These are phyloP conservation scores for Leucophora obtusa DNA, from an alignment of 2,888 invertebrate genomes.

Conservation along the genomic window DNA sequence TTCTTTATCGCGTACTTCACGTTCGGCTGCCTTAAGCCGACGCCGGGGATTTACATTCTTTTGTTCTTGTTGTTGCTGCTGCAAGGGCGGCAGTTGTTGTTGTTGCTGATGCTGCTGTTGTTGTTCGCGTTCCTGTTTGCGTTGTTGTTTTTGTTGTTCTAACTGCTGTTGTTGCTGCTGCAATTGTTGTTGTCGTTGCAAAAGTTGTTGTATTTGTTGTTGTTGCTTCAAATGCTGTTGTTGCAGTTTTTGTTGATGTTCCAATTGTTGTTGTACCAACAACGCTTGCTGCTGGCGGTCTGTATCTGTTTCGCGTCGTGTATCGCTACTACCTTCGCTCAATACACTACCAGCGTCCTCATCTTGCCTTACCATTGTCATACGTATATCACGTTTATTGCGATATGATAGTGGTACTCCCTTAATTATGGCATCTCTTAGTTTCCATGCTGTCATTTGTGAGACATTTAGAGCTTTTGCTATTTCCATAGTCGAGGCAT, in stretches of 20 bases:
- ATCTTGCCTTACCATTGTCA: slow-evolving; percentile 46
- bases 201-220: slow-evolving; percentile 62
- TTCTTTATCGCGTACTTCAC: slow-evolving; percentile 75
- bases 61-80: slow-evolving; percentile 49
- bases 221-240: slow-evolving; percentile 65
- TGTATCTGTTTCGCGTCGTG: slow-evolving; percentile 43
- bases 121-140: slow-evolving; percentile 65
- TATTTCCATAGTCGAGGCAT: slow-evolving; percentile 77
- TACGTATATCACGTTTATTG: slow-evolving; percentile 70
- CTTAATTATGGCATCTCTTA: slow-evolving; percentile 77
- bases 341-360: slow-evolving; percentile 37
- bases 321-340: slow-evolving; percentile 43
- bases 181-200: slow-evolving; percentile 62
- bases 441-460: slow-evolving; percentile 78
- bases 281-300: slow-evolving; percentile 52
- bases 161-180: slow-evolving; percentile 65
- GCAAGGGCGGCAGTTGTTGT: slow-evolving; percentile 59
- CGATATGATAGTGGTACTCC: slow-evolving; percentile 78
- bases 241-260: slow-evolving; percentile 63
- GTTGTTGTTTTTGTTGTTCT: slow-evolving; percentile 65
- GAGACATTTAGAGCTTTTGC: slow-evolving; percentile 77
- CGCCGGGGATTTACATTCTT: slow-evolving; percentile 71
- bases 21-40: slow-evolving; percentile 76
- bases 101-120: slow-evolving; percentile 65
- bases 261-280: slow-evolving; percentile 56